phyloP scores from a whole-genome alignment of 2,113 vertebrate species.

The Acrocephalus kingi region DNA sequence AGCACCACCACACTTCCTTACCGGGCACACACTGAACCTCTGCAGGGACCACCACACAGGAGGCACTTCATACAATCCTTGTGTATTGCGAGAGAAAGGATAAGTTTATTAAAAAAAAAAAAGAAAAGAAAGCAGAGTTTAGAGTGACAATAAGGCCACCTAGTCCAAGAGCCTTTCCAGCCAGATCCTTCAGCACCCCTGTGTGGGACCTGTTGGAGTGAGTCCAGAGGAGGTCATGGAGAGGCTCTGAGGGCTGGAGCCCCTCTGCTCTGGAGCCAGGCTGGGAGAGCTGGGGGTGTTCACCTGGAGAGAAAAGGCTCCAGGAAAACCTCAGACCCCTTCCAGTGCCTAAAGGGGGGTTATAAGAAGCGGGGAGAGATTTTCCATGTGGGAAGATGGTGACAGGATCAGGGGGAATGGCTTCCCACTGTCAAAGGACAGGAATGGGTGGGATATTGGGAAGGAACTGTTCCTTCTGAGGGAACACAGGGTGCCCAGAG shows the following conservation, averaged over 20 bases:
- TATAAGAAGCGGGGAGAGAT: not conserved
- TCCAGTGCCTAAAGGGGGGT: fast-evolving
- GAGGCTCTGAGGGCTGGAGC: not conserved
- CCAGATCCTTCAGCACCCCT: fast-evolving
- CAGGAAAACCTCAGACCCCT: not conserved
- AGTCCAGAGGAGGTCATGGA: not conserved
- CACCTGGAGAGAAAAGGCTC: not conserved
- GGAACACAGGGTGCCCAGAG: not conserved
- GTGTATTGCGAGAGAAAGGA: not conserved
- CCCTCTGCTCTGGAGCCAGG: not conserved
- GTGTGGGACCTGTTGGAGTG: not conserved
- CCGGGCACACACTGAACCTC: not conserved
- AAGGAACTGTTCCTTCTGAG: fast-evolving
- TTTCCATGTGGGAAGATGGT: not conserved
- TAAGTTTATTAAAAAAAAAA: not conserved
- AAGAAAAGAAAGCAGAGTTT: not conserved
- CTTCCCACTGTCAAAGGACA: not conserved
- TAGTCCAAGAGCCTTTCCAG: not conserved
- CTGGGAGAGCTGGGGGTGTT: not conserved
- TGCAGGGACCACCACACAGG: not conserved
- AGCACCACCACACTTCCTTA: not conserved
- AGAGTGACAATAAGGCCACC: not conserved
- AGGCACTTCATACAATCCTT: not conserved
- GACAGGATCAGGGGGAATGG: not conserved
- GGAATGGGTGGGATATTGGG: fast-evolving